Evolutionary conservation across 2,797 vertebrate species (phyloP), one percentile per base, ranked within the genome.

Genomic region (Cuniculus paca): DNA sequence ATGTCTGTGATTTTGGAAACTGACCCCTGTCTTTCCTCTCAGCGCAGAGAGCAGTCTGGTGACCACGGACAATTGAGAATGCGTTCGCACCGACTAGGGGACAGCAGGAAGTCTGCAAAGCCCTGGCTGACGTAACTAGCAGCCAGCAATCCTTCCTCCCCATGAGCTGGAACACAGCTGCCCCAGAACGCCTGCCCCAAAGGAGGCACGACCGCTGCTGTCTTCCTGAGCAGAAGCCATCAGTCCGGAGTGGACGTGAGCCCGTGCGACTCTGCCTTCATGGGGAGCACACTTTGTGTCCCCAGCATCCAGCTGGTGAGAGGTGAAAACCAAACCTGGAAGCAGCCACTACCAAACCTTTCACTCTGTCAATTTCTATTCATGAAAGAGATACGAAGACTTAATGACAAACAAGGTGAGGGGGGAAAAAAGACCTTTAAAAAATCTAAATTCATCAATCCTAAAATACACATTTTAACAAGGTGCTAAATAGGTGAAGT

Each of bases 391-490:
- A 26, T 89, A 80, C 93, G 10, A 95, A 54, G 48, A 81, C 63
- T 79, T 92, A 95, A 93, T 50, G 80, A 95, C 31, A 88, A 95
- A 89, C 79, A 54, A 52, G 20, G 24, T 78, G 34, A 54, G 34
- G 74, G 7, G 34, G 74, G 7, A 81, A 72, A 39, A 78, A 88
- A 61, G 52, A 54, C 17, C 79, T 58, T 92, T 22, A 74, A 81
- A 90, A 92, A 84, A 86, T 91, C 89, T 81, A 90, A 96, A 77
- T 94, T 39, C 65, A 89, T 95, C 92, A 90, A 82, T 90, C 39
- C 75, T 45, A 54, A 97, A 96, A 94, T 93, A 89, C 86, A 65
- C 78, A 83, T 93, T 96, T 92, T 96, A 94, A 92, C 88, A 97
- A 88, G 93, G 89, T 93, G 81, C 61, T 90, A 96, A 96, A 56